A percentile compares a stretch with the other conserved stretches of the same genome.
Evolutionary conservation across 1,140 invertebrate species (phyloP).

Genomic region (Apocrypta bakeri): DNA sequence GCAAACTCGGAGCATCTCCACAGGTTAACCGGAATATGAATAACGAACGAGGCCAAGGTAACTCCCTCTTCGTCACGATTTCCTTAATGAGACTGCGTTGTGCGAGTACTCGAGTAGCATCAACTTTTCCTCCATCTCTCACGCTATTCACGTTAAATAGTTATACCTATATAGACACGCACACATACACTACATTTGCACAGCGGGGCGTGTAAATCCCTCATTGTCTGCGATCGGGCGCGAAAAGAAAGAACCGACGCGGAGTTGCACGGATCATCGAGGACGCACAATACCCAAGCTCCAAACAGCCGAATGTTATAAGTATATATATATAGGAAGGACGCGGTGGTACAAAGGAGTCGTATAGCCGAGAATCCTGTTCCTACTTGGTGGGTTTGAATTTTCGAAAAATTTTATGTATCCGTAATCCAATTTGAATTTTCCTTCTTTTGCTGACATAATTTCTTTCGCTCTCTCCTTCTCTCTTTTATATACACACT

Average conservation of each 20-base stretch:
- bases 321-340: neutral
- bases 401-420: neutral
- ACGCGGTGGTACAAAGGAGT: neutral
- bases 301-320: neutral
- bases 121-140: neutral
- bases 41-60: conserved; percentile 15
- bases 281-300: neutral
- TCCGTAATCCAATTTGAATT: neutral
- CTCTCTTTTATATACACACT: too few species aligned
- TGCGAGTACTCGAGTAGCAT: neutral
- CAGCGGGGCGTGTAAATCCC: neutral
- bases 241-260: neutral
- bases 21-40: neutral
- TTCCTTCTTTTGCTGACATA: neutral
- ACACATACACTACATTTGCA: neutral
- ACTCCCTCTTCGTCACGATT: conserved; percentile 19
- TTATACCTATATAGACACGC: neutral
- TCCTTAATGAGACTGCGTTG: conserved; percentile 10
- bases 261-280: neutral
- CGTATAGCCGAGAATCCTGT: neutral
- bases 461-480: neutral
- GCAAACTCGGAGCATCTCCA: neutral
- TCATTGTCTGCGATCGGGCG: neutral
- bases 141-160: too few species aligned
- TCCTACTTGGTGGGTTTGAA: neutral